Evolutionary conservation across 2,113 vertebrate genomes (phyloP), one percentile per base, ranked within the genome.

Genomic region (Saccopteryx bilineata): DNA sequence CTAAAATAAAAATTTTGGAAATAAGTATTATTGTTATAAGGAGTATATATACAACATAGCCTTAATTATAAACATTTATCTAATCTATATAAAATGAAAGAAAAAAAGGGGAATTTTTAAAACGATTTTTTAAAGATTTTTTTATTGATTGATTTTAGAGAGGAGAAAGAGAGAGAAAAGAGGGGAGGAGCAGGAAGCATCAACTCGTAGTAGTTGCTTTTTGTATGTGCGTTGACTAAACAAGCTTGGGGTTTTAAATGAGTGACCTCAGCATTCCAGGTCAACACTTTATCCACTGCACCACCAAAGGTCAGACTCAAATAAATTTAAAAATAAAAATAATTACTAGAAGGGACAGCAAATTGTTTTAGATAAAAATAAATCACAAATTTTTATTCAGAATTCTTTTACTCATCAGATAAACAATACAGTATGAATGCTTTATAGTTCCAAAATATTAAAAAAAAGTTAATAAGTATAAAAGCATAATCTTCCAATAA

Each of bases 381-480:
- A 95, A 72, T 82, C 33, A 96, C 9, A 86, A 10, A 80, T 26
- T 39, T 88, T 93, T 72, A 58, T 39, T 84, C 79, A 79, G 14
- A 80, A 91, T 15, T 39, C 71, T 71, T 78, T 24, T 66, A 96
- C 50, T 85, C 4, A 61, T 68, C 68, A 48, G 82, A 56, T 15
- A 1, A 84, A 80, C 13, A 74, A 89, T 66, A 48, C 17, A 61
- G 33, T 8, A 48, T 56, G 85, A 93, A 97, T 88, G 28, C 0
- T 84, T 93, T 97, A 92, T 56, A 60, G 39, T 19, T 96, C 65
- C 5, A 72, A 91, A 87, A 97, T 78, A 65, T 39, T 26, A 24
- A 33, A 90, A 92, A 75, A 39, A 96, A 95, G 95, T 80, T 61
- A 65, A 60, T 28, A 94, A 94, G 81, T 31, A 74, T 60, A 97